Conservation (phyloP, 2,113 vertebrate genomes). For the Ondatra zibethicus region DNA sequence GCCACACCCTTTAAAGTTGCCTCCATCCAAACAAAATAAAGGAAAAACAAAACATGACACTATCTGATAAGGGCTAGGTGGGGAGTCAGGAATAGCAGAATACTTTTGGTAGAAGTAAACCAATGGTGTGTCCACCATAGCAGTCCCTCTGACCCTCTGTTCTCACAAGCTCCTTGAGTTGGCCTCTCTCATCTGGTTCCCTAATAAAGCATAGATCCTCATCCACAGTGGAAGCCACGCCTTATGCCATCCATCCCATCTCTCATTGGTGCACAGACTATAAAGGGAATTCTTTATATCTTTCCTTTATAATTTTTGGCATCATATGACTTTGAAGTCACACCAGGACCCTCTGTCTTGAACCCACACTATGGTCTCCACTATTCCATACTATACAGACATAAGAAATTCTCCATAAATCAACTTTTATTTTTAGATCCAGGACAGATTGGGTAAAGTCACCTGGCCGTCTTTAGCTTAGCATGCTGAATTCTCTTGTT, state of each 20-base stretch:
- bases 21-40: neutral
- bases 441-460: too few relatives aligned
- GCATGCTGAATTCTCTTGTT: accelerated
- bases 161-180: neutral
- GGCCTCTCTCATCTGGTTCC: neutral
- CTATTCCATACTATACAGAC: neutral
- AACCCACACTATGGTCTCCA: accelerated
- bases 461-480: accelerated
- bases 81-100: neutral
- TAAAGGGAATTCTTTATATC: neutral
- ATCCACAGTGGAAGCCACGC: neutral
- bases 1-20: too few relatives aligned
- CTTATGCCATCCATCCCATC: neutral
- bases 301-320: neutral
- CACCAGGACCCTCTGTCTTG: too few relatives aligned
- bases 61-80: neutral
- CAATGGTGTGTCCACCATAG: neutral
- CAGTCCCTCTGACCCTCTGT: neutral
- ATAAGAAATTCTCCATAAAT: accelerated
- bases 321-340: neutral
- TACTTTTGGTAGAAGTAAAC: too few relatives aligned
- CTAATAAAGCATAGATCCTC: neutral
- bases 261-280: neutral
- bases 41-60: neutral
- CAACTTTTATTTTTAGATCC: neutral